These are phyloP conservation scores for Gobio gobio DNA, from an alignment of 2,113 vertebrate species.

Conservation along the genomic window DNA sequence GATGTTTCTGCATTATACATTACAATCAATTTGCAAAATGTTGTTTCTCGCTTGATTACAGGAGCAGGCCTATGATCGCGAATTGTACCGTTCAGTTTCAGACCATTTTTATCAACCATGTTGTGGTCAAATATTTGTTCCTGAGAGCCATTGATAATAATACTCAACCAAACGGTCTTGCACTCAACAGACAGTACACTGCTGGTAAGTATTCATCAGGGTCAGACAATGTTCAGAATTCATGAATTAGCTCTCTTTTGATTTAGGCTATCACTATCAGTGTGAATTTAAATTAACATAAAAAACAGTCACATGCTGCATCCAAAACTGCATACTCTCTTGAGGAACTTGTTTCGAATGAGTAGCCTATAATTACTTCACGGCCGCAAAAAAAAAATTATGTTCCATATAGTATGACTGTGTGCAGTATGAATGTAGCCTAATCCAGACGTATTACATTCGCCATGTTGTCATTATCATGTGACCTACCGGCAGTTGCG, in stretches of 20 bases:
- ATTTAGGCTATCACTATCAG: not conserved
- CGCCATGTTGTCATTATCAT: no score
- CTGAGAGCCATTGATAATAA: fast-evolving
- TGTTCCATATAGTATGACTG: no score
- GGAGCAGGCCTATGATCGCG: constrained; percentile 63
- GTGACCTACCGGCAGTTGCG: no score
- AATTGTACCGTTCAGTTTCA: constrained; percentile 53
- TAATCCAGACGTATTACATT: no score
- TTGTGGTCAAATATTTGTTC: not conserved
- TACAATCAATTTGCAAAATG: not conserved
- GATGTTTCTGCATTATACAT: not conserved
- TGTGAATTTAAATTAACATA: not conserved
- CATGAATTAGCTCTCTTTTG: not conserved
- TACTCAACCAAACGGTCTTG: not conserved
- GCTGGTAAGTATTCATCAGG: constrained; percentile 47
- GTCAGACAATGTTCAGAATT: not conserved
- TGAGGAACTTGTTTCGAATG: no score
- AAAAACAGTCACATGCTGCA: not conserved
- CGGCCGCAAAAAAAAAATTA: no score
- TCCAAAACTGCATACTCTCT: no score
- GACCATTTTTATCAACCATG: fast-evolving
- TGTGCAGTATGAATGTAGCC: no score
- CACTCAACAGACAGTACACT: constrained; percentile 41
- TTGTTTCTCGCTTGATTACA: constrained; percentile 43
- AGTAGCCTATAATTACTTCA: no score